phyloP scores from a whole-genome alignment of 2,888 invertebrate genomes.

The Macaria liturata region DNA sequence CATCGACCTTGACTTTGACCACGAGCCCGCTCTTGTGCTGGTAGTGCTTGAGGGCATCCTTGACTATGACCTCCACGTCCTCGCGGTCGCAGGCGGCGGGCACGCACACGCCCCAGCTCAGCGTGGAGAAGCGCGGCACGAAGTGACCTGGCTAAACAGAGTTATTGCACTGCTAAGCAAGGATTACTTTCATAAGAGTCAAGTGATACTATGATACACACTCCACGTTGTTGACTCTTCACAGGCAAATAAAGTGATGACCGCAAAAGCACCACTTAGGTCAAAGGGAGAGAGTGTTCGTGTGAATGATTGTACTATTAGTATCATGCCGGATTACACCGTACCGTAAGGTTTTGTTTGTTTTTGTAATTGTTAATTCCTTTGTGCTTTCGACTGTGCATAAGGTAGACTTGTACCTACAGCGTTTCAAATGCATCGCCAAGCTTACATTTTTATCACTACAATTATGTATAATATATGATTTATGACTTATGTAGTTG shows the following conservation, averaged over 20 bases:
- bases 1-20: slow-evolving; percentile 84
- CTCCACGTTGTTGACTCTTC: too few species aligned
- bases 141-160: slow-evolving; percentile 88
- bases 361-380: too few species aligned
- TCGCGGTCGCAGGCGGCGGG: slow-evolving; percentile 85
- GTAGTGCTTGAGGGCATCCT: slow-evolving; percentile 83
- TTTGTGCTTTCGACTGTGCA: too few species aligned
- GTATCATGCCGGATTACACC: too few species aligned
- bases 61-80: slow-evolving; percentile 83
- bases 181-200: not conserved
- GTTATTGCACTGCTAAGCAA: slow-evolving; percentile 31
- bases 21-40: slow-evolving; percentile 83
- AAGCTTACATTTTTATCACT: too few species aligned
- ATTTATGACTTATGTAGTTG: too few species aligned
- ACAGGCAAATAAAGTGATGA: not conserved
- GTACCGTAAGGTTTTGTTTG: too few species aligned
- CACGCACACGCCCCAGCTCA: slow-evolving; percentile 88
- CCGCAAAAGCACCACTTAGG: not conserved
- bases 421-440: too few species aligned
- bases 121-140: slow-evolving; percentile 87
- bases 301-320: too few species aligned
- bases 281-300: too few species aligned
- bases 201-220: not conserved
- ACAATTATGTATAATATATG: too few species aligned
- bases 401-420: too few species aligned